Evolutionary conservation across 2,888 invertebrate species (phyloP), one percentile per base, ranked within the genome.

Genomic region (Cremastobaeus sp.): DNA sequence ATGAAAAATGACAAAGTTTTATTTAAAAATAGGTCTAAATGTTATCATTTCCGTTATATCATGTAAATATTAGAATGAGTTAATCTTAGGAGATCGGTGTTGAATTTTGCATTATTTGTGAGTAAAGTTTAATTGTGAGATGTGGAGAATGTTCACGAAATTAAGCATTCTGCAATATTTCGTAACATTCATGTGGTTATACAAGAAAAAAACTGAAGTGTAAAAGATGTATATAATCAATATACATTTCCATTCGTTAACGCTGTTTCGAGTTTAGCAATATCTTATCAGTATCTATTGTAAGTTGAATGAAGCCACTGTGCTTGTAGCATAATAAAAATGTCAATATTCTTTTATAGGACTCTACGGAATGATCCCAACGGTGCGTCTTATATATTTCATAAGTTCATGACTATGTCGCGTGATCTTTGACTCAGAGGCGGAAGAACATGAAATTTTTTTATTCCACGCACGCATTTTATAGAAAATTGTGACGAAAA

Each of bases 291-390:
- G 12, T 69, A 54, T 52, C 25, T 70, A 71, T 70, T 68, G 45
- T 71, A 66, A 43, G 68, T 37, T 47, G 74, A 66, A 74, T 71
- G 57, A 59, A 62, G 62, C 50, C 20, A 65, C 34, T 59, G 72
- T 60, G 48, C 60, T 65, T 70, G 70, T 70, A 71, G 59, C 71
- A 64, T 68, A 64, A 69, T 75, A 72, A 75, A 75, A 59, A 69
- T 65, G 72, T 65, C 76, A 60, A 72, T 72, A 69, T 69, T 68
- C 57, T 60, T 76, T 72, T 76, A 76, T 65, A 60, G 72, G 68
- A 60, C 64, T 69, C 68, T 52, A 39, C 41, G 54, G 69, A 72
- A 72, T 69, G 64, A 64, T 75, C 68, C 71, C 68, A 54, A 55
- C 18, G 71, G 59, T 52, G 64, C 62, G 57, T 69, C 64, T 75